These are phyloP conservation scores for Liodrosophila aerea DNA, from an alignment of 2,888 invertebrate species.

Conservation along the genomic window DNA sequence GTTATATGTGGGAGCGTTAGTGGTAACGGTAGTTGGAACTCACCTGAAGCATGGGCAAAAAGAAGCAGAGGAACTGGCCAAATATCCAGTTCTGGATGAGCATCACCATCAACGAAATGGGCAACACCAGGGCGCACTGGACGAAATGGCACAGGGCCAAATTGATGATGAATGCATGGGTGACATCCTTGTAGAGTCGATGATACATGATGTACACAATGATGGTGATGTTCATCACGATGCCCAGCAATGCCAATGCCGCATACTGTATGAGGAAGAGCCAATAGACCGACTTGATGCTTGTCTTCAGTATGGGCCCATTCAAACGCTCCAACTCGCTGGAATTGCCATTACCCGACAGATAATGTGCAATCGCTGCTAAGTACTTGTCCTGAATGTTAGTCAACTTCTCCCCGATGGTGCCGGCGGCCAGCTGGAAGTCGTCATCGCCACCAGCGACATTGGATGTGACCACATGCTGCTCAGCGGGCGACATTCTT, in stretches of 20 bases:
- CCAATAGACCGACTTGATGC: conserved; percentile 85
- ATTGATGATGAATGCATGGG: conserved; percentile 87
- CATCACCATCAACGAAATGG: conserved; percentile 87
- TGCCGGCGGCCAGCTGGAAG: conserved; percentile 57
- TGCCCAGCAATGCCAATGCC: conserved; percentile 84
- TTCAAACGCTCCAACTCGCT: conserved; percentile 83
- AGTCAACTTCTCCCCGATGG: conserved; percentile 68
- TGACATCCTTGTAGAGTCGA: conserved; percentile 85
- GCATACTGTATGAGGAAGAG: conserved; percentile 86
- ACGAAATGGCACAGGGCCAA: conserved; percentile 86
- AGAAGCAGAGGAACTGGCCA: conserved; percentile 88
- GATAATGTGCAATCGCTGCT: conserved; percentile 77
- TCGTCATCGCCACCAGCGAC: conserved; percentile 32
- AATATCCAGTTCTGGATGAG: conserved; percentile 89
- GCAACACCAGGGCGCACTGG: conserved; percentile 87
- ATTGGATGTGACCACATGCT: conserved; percentile 39
- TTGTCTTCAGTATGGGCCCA: conserved; percentile 85
- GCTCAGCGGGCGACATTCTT: conserved; percentile 61
- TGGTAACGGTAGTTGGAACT: too few species aligned
- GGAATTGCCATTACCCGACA: conserved; percentile 78
- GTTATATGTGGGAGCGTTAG: neutral
- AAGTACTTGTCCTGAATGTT: conserved; percentile 81
- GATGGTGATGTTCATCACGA: conserved; percentile 85
- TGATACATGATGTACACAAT: conserved; percentile 83
- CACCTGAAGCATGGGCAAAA: conserved; percentile 89